phyloP scores from a whole-genome alignment of 2,797 vertebrate species.

The Tinamus major region DNA sequence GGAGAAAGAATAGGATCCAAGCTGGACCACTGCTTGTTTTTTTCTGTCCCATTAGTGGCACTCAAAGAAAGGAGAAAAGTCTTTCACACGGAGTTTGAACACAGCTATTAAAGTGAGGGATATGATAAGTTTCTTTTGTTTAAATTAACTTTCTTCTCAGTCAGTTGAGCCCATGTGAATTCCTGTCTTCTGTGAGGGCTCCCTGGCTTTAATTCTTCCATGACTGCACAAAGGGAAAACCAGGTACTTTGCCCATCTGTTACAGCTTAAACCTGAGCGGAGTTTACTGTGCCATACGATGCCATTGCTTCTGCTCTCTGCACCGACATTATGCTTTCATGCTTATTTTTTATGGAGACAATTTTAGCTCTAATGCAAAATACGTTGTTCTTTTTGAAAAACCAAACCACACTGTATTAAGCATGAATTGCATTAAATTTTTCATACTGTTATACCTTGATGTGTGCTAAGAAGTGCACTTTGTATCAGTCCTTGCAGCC shows the following conservation, averaged over 20 bases:
- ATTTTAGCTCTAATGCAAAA: conserved; percentile 5
- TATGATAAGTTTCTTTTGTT: background rate
- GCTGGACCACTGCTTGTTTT: background rate
- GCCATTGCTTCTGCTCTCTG: background rate
- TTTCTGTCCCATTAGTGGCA: background rate
- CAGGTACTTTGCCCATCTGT: background rate
- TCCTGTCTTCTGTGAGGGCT: background rate
- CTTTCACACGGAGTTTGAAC: background rate
- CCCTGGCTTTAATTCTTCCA: background rate
- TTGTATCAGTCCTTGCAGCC: background rate
- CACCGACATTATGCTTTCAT: background rate
- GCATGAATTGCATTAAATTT: background rate
- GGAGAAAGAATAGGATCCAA: background rate
- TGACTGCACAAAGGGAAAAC: background rate
- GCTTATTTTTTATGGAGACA: conserved; percentile 32
- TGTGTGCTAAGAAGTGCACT: background rate
- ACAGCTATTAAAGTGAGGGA: background rate
- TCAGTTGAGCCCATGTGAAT: background rate
- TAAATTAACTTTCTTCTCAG: background rate
- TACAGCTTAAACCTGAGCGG: background rate
- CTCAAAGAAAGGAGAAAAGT: background rate
- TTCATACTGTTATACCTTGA: background rate
- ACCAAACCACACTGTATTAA: background rate
- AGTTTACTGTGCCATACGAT: background rate
- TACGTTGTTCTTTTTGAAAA: background rate